Evolutionary conservation across 92 coral and sea anemone genomes (phyloP), one percentile per base, ranked within the genome.

Genomic region (Ricordea florida): DNA sequence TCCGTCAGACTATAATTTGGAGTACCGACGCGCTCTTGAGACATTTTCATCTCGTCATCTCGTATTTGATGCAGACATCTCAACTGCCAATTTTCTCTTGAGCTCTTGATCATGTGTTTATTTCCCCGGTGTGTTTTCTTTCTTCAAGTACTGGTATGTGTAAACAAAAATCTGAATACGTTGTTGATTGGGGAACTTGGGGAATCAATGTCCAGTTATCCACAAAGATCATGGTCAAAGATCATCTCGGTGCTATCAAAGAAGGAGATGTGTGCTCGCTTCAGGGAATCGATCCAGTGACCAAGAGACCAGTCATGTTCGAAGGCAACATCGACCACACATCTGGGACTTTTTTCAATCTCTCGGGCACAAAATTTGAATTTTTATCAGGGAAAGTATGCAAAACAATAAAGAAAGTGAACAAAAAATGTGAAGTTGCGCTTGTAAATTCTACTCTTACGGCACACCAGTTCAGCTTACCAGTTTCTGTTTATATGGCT

Each of bases 241-340:
- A 52, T 52, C 60, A 52, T 11, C 35, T 52, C 31, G 14, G 23
- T 15, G 66, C 23, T 20, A n/a, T n/a, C n/a, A 35, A 59, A 34
- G 6, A 59, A 2, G 66, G 66, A 59, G 66, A 59, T 59, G 30
- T 21, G 18, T 59, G 46, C 28, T 59, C 47, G 34, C 45, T 59
- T 59, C 66, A 59, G 46, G 66, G 66, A 34, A 59, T 29, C 29
- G 33, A 59, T 59, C 66, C 66, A 33, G 66, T 34, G 45, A 59
- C 45, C 30, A 59, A 59, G 66, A 35, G 66, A 21, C 22, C 36
- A 13, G 35, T 52, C 17, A 26, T 52, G 60, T 52, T 52, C 7
- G 36, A 52, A 52, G 60, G 60, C n/a, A n/a, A n/a, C n/a, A n/a
- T n/a, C n/a, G n/a, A n/a, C n/a, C n/a, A n/a, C n/a, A n/a, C n/a